phyloP scores from a whole-genome alignment of 2,797 vertebrate genomes.

The Neomorphus geoffroyi region DNA sequence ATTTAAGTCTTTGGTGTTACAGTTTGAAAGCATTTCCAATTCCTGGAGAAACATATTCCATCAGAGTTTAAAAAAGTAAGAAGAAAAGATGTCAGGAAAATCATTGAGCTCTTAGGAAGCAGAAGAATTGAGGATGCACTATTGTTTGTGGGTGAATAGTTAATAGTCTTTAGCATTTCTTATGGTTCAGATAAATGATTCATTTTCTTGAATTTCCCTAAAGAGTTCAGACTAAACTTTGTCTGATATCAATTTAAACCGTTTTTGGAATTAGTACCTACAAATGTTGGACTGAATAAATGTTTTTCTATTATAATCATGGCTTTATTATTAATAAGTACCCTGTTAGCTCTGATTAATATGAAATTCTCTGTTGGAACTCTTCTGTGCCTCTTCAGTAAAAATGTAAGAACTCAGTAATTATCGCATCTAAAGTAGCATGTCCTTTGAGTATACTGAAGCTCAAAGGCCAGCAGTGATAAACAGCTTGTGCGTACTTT shows the following conservation, averaged over 20 bases:
- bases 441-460: constrained; percentile 56
- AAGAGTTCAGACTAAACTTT: constrained; percentile 24
- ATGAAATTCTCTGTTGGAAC: constrained; percentile 66
- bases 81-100: neutral
- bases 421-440: constrained; percentile 68
- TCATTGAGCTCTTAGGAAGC: neutral
- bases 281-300: constrained; percentile 50
- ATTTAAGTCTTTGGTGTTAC: neutral
- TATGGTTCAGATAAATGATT: constrained; percentile 38
- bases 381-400: constrained; percentile 65
- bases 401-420: constrained; percentile 65
- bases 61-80: neutral
- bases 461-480: constrained; percentile 67
- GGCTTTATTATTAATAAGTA: constrained; percentile 65
- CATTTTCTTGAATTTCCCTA: constrained; percentile 29
- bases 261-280: constrained; percentile 48
- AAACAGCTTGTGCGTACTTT: constrained; percentile 63
- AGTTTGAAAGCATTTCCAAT: neutral
- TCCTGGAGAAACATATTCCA: neutral
- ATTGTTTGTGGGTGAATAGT: constrained; percentile 26
- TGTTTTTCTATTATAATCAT: constrained; percentile 55
- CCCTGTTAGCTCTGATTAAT: constrained; percentile 71
- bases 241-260: constrained; percentile 43
- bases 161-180: constrained; percentile 25
- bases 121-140: neutral